Evolutionary conservation across 2,113 vertebrate genomes (phyloP).

Genomic region (Psettodes erumei): DNA sequence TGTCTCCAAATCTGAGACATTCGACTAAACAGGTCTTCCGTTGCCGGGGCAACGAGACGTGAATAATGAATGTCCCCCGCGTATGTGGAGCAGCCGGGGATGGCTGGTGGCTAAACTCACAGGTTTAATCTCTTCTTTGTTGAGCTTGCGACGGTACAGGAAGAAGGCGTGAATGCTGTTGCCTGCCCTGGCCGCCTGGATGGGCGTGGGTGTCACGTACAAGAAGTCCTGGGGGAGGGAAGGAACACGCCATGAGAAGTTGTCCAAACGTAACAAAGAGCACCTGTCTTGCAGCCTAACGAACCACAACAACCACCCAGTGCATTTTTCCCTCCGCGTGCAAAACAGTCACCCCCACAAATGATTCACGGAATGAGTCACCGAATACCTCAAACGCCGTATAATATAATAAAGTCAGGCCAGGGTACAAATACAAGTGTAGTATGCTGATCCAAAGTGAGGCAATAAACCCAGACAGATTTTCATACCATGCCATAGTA

Average conservation of each 20-base stretch:
- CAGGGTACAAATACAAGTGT: background rate
- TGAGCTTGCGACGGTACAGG: slow-evolving; percentile 86
- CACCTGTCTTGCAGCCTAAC: too few species aligned
- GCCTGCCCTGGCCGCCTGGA: slow-evolving; percentile 88
- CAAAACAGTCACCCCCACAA: background rate
- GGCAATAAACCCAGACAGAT: too few species aligned
- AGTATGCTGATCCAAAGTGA: background rate
- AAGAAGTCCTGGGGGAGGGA: slow-evolving; percentile 80
- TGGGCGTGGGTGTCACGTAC: slow-evolving; percentile 85
- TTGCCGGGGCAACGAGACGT: slow-evolving; percentile 36
- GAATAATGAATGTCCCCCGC: background rate
- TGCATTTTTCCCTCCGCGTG: background rate
- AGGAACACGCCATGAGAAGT: background rate
- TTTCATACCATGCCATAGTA: slow-evolving; percentile 90
- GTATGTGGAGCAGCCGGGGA: background rate
- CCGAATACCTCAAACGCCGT: background rate
- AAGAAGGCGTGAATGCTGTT: slow-evolving; percentile 87
- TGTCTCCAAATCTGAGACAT: slow-evolving; percentile 1
- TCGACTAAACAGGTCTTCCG: background rate
- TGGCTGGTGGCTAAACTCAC: slow-evolving; percentile 76
- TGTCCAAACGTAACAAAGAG: too few species aligned
- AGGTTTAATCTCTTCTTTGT: slow-evolving; percentile 88
- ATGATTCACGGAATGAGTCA: background rate
- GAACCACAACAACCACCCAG: too few species aligned
- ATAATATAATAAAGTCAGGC: background rate